Conservation (phyloP, 2,113 vertebrate genomes). For the Semicossyphus pulcher region DNA sequence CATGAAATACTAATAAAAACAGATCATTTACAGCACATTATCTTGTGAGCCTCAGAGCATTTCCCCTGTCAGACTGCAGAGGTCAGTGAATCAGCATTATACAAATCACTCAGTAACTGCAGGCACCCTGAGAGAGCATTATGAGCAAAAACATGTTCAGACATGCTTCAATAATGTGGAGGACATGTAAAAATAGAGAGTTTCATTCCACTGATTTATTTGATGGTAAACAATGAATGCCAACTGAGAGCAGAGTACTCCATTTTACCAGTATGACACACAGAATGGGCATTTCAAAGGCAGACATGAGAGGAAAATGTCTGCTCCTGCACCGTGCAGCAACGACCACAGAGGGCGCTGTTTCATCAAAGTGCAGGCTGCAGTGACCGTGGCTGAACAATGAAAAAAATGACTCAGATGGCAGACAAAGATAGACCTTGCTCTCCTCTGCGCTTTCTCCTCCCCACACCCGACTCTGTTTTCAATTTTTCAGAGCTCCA, state of each 20-base stretch:
- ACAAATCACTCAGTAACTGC: slow-evolving; percentile 47
- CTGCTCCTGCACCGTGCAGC: slow-evolving; percentile 56
- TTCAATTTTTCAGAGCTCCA: slow-evolving; percentile 47
- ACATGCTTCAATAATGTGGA: background rate
- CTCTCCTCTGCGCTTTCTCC: slow-evolving; percentile 49
- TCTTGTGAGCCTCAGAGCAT: slow-evolving; percentile 10
- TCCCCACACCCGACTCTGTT: slow-evolving; percentile 41
- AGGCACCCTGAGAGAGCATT: slow-evolving; percentile 40
- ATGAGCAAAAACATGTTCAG: slow-evolving; percentile 13
- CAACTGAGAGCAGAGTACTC: slow-evolving; percentile 62
- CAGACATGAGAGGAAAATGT: slow-evolving; percentile 78
- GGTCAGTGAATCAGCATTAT: slow-evolving; percentile 71
- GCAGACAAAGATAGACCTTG: slow-evolving; percentile 74
- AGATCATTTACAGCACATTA: background rate
- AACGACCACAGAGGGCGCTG: slow-evolving; percentile 60
- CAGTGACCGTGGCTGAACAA: slow-evolving; percentile 62
- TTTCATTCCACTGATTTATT: background rate
- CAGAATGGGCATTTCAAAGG: slow-evolving; percentile 78
- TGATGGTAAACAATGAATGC: background rate
- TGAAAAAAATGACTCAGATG: slow-evolving; percentile 73
- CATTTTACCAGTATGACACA: slow-evolving; percentile 78
- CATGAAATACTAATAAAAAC: background rate
- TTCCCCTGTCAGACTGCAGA: slow-evolving; percentile 69
- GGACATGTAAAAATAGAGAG: background rate
- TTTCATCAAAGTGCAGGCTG: slow-evolving; percentile 51